Evolutionary conservation across 2,888 invertebrate species (phyloP), one percentile per base, ranked within the genome.

Genomic region (Drosophila borealis): DNA sequence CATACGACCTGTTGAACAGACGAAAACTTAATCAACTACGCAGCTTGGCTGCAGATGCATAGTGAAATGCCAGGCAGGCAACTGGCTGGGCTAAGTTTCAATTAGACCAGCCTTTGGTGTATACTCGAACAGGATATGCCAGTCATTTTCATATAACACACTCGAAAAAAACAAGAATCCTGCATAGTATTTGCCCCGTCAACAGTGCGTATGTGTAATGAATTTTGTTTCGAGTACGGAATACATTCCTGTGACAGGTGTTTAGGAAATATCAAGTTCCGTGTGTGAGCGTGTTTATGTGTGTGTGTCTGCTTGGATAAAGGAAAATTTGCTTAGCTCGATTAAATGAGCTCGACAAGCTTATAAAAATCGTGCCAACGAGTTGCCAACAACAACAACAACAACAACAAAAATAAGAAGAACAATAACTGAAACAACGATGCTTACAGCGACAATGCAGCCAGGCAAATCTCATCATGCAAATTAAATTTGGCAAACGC

Each of bases 401-500:
- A 45, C 64, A 48, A 45, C 44, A 49, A 14, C 33, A 41, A n/a
- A n/a, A n/a, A n/a, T n/a, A n/a, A n/a, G n/a, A n/a, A 37, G 39
- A 60, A 19, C 19, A 42, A 34, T 10, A 63, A 57, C 48, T 36
- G 21, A 37, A 41, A 37, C 48, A 51, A 59, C 41, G 45, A 17
- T 17, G 17, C 17, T 17, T 17, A 17, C 17, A 17, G 17, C 17
- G 17, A 67, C 72, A 67, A 67, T 74, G 78, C 74, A 73, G 68
- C 56, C 68, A 59, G 73, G 75, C 81, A 87, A 87, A 87, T 83
- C 88, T 81, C 85, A 87, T 83, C 85, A 87, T 83, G 88, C 81
- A 83, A 83, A 83, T 83, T 87, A 83, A 87, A 83, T 83, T 83
- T 87, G 72, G 79, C 83, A 87, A 81, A 79, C 70, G 71, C 82